Base-by-base conservation (phyloP, 1,140 invertebrate genomes). In the Macrocentrus cingulum region DNA sequence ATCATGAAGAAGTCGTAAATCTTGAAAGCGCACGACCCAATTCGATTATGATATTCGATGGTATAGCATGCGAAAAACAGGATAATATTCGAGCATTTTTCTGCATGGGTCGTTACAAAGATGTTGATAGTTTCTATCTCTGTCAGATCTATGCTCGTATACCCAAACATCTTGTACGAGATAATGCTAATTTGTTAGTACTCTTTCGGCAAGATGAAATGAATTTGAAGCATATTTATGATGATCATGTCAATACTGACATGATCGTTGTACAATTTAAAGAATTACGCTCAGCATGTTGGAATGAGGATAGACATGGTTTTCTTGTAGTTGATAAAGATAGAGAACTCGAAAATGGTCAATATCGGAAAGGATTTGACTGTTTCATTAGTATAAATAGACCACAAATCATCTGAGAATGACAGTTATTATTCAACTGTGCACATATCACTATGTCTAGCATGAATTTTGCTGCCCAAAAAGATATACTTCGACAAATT, bases 31-130 rank as follows among this genome's bases (percentile, higher is more conserved):
- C 42, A 34, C 22, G 37, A 22, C 42, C 18, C 13, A 56, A 56
- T 20, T 46, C 23, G n/a, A n/a, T 56, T 1, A 56, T 56, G 44
- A 56, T 56, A 19, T 56, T 46, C 16, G 53, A 55, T 55, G 53
- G n/a, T n/a, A n/a, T 55, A 9, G 22, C 52, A 1, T 55, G 52
- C 45, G 41, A 44, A 45, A 44, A 46, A 25, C 44, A 46, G n/a
- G 44, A 22, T 22, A 19, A 25, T 22, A 25, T 46, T 2, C 29
- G n/a, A 49, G 23, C 25, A 5, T 49, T 23, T 32, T 49, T 49
- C 22, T 49, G 46, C 34, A 49, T 49, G 46, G 46, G 25, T 15
- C 8, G 46, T 15, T 29, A 49, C 15, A 29, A 13, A 15, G 13
- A 29, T 32, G 29, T 50, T 16, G 48, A 50, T 50, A 19, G 13